Base-by-base conservation (phyloP, 2,888 invertebrate genomes). In the Xylophagus ater region DNA sequence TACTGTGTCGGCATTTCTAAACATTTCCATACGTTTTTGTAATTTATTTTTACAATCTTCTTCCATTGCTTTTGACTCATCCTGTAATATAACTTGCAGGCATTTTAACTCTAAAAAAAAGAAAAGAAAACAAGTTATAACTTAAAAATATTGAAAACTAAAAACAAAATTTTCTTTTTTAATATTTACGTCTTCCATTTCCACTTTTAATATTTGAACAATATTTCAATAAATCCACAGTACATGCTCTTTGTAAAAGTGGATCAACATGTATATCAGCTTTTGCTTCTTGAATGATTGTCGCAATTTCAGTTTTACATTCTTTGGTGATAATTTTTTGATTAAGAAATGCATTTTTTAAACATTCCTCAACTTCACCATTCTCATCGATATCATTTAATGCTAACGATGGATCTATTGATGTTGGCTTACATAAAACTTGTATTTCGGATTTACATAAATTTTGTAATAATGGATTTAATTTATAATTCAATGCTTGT, bases 261-360 rank as follows among this genome's bases (percentile, higher is more conserved):
- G 94, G 94, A 68, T 98, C 97, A 2, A 89, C 86, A 50, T 96
- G 87, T 46, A 98, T 90, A 61, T 98, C 97, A 1, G 90, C 86
- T 57, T 85, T 81, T 1, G 84, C 80, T 59, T 88, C 86, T 53
- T 88, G 85, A 47, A 96, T 86, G 44, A 93, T 72, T 51, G 82
- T 79, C 0, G 88, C 88, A 14, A 97, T 81, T 68, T 93, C 90
- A 44, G 80, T 68, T 30, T 79, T 76, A 59, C 92, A 92, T 48
- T 78, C 78, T 7, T 74, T 73, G 21, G 80, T 79, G 45, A 77
- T 75, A 37, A 87, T 80, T 56, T 74, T 73, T 48, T 78, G 80
- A 50, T 75, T 74, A 41, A 85, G 68, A 40, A 87, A 76, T 10
- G 84, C 81, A 50, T 77, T 76, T 65, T 94, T 96, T 24, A 97